These are phyloP conservation scores for Planococcus citri DNA, from an alignment of 1,140 invertebrate species.

Conservation along the genomic window DNA sequence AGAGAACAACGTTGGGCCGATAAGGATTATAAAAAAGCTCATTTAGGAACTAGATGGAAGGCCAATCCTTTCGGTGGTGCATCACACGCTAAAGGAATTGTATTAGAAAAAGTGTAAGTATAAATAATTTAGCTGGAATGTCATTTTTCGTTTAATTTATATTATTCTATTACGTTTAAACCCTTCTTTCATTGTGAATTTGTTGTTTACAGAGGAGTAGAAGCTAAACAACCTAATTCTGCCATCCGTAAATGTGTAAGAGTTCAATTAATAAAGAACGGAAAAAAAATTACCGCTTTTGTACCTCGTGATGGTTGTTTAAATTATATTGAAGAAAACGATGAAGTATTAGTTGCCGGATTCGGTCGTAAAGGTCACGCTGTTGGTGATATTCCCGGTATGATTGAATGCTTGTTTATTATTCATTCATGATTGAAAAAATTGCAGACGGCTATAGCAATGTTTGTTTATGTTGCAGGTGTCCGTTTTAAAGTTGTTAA, in stretches of 20 bases:
- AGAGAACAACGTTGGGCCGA: slow-evolving; percentile 97
- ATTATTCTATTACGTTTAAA: not conserved
- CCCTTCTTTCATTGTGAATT: too few relatives aligned
- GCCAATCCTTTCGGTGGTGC: slow-evolving; percentile 99
- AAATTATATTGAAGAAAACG: slow-evolving; percentile 99
- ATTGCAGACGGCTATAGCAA: too few relatives aligned
- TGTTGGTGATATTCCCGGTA: slow-evolving; percentile 98
- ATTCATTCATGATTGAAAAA: too few relatives aligned
- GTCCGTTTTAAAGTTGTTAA: slow-evolving; percentile 91
- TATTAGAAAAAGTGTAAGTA: slow-evolving; percentile 99
- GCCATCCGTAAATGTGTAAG: slow-evolving; percentile 98
- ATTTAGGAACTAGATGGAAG: slow-evolving; percentile 99
- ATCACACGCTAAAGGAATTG: slow-evolving; percentile 99
- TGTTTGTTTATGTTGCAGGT: slow-evolving; percentile 29
- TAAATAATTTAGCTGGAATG: too few relatives aligned
- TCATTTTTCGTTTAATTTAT: too few relatives aligned
- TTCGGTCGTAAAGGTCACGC: slow-evolving; percentile 99
- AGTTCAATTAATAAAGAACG: slow-evolving; percentile 99
- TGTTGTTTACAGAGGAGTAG: slow-evolving; percentile 92
- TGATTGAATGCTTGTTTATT: slow-evolving; percentile 21
- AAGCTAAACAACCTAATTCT: slow-evolving; percentile 99
- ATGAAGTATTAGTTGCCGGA: slow-evolving; percentile 97
- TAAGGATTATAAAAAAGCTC: slow-evolving; percentile 99
- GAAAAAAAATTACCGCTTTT: slow-evolving; percentile 99
- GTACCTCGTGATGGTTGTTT: slow-evolving; percentile 98